Conservation (phyloP, 2,888 invertebrate genomes). For the Halocaridina rubra region DNA sequence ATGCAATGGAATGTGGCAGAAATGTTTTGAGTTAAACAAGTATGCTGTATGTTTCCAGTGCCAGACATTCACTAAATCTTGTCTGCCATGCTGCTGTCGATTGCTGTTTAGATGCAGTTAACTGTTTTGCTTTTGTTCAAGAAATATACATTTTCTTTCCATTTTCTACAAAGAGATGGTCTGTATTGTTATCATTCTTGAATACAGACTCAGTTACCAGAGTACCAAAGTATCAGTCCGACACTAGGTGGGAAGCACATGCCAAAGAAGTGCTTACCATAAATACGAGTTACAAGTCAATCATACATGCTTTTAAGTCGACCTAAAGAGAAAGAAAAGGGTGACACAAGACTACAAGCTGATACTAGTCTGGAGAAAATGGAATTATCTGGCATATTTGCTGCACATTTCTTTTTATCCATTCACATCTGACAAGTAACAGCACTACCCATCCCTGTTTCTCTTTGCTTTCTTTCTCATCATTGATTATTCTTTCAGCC, state of each 20-base stretch:
- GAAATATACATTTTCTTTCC: background rate
- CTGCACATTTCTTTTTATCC: too few species aligned
- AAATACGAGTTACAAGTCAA: background rate
- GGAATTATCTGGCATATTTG: background rate
- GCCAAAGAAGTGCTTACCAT: background rate
- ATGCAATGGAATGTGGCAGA: background rate
- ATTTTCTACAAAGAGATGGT: background rate
- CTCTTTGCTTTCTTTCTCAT: too few species aligned
- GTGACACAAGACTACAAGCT: background rate
- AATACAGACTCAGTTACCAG: background rate
- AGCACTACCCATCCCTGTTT: too few species aligned
- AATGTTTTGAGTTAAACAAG: background rate
- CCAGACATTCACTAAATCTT: background rate
- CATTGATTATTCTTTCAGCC: too few species aligned
- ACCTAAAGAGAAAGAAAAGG: background rate
- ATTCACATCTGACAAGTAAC: too few species aligned
- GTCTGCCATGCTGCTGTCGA: background rate
- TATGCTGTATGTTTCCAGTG: background rate
- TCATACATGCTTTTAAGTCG: background rate
- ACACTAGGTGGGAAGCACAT: background rate
- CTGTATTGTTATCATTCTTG: background rate
- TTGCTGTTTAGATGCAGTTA: background rate
- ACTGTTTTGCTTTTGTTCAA: background rate
- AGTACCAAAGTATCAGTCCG: background rate
- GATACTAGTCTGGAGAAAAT: background rate